Evolutionary conservation across 2,113 vertebrate genomes (phyloP).

Genomic region (Podarcis raffonei): DNA sequence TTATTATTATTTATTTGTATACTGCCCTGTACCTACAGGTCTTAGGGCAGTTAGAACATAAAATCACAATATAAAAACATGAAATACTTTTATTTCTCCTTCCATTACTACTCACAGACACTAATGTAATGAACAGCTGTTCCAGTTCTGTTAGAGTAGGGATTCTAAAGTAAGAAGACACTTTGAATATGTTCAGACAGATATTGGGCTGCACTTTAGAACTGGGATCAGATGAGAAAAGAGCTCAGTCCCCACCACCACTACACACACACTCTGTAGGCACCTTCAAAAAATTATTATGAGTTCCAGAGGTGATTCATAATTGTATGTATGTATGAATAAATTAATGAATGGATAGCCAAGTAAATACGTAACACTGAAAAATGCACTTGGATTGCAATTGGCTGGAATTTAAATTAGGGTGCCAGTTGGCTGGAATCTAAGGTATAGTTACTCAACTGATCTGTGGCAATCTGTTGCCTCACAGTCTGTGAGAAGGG

Average conservation of each 20-base stretch:
- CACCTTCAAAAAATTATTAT: not conserved
- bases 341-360: not conserved
- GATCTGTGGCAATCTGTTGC: not conserved
- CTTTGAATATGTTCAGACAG: not conserved
- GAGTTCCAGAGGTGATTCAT: not conserved
- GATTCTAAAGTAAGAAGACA: not conserved
- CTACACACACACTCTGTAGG: not conserved
- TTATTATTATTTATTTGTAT: no score
- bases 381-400: not conserved
- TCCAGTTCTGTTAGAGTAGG: not conserved
- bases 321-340: not conserved
- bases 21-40: no score
- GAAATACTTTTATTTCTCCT: no score
- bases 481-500: not conserved
- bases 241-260: not conserved
- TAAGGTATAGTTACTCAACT: not conserved
- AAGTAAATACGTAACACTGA: not conserved
- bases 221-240: not conserved
- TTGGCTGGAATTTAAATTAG: not conserved
- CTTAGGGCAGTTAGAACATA: no score
- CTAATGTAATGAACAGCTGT: no score
- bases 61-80: no score
- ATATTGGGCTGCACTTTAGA: not conserved
- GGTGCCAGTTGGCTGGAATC: not conserved
- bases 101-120: no score